Evolutionary conservation across 1,140 invertebrate species (phyloP), one percentile per base, ranked within the genome.

Genomic region (Eurytemora carolleeae): DNA sequence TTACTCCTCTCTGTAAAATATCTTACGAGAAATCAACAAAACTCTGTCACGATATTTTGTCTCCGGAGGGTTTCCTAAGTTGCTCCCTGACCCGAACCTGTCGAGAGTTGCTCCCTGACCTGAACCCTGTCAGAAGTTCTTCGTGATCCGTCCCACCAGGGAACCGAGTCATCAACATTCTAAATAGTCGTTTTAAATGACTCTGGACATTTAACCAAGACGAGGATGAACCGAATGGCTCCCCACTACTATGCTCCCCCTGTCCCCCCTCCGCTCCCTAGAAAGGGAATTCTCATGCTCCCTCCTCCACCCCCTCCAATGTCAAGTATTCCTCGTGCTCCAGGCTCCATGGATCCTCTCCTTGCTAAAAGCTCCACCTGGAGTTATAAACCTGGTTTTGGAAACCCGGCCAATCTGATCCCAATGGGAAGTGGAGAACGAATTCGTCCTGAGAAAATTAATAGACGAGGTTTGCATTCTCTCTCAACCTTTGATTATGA

Each of bases 311-410:
- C 58, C 3, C 23, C 26, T 24, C 58, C 58, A 54, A 24, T 31
- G 58, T 22, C 24, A 59, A 59, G 12, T n/a, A 59, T 19, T 19
- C 22, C 12, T 25, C 55, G 15, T n/a, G 24, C 2, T n/a, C 55
- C 2, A 22, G 55, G 19, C 18, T 54, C 65, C 24, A 65, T 65
- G 52, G 66, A 66, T 44, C 61, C 64, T 3, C 63, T 64, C 2
- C 64, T 65, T 53, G 64, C 63, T 44, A 67, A 66, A 58, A 66
- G 65, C 1, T 66, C 67, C 3, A 66, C 67, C n/a, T 66, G 65
- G 67, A 66, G 65, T 16, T 66, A 66, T 63, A 67, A 66, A 59
- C 67, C 65, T 22, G 64, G 64, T 22, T 63, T 23, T 17, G 31
- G 24, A 21, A 19, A 23, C 22, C 25, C 23, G 15, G 22, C 24